Conservation (phyloP, 2,888 invertebrate species). For the Himalopsyche anomala region DNA sequence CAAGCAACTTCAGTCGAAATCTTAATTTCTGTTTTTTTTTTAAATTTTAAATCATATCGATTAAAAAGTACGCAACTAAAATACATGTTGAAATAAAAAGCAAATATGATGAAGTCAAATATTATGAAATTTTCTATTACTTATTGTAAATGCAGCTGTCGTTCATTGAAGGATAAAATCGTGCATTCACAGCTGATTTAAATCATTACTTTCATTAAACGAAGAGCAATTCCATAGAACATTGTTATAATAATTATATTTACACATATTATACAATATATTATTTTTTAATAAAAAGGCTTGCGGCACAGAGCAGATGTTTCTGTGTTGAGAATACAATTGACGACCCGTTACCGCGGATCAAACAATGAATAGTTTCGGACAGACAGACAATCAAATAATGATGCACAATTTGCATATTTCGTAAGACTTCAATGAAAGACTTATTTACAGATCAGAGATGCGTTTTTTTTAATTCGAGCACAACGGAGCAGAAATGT, state of each 20-base stretch:
- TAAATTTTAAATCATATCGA: too few species aligned
- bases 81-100: too few species aligned
- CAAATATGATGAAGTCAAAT: not conserved
- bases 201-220: not conserved
- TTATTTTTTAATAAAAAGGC: not conserved
- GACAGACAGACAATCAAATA: conserved; percentile 18
- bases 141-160: not conserved
- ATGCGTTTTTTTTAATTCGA: not conserved
- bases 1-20: not conserved
- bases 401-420: conserved; percentile 6
- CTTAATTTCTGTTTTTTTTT: too few species aligned
- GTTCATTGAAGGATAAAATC: not conserved
- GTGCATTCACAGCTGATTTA: conserved; percentile 5
- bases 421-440: not conserved
- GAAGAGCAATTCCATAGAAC: not conserved
- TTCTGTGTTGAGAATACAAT: not conserved
- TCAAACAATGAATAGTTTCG: not conserved
- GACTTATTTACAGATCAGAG: not conserved
- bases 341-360: conserved; percentile 12
- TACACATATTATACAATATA: conserved; percentile 5
- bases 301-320: not conserved
- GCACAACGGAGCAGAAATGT: not conserved
- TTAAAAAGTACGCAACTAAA: too few species aligned
- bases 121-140: not conserved
- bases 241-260: conserved; percentile 11